Evolutionary conservation across 2,888 invertebrate species (phyloP).

Genomic region (Chrysopilus asiliformis): DNA sequence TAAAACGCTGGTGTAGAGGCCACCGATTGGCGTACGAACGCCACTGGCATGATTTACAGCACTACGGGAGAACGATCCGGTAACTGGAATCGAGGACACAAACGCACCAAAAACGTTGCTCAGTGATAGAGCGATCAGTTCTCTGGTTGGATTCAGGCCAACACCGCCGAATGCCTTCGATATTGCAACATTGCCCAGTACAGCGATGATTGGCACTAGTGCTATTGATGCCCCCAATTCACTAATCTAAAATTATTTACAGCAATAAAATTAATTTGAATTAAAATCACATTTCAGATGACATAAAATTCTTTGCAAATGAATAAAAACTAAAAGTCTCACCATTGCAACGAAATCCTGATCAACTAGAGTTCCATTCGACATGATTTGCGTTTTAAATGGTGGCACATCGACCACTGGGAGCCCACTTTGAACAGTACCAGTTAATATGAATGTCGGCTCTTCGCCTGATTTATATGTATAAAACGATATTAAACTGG

Average conservation of each 20-base stretch:
- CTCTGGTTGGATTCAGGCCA: conserved; percentile 79
- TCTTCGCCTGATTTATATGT: conserved; percentile 40
- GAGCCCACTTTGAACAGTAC: conserved; percentile 52
- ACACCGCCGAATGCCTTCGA: conserved; percentile 85
- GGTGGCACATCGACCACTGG: conserved; percentile 56
- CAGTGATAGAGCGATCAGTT: conserved; percentile 70
- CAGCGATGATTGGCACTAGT: conserved; percentile 77
- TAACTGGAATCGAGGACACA: conserved; percentile 80
- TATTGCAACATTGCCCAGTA: conserved; percentile 88
- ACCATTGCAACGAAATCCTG: conserved; percentile 29
- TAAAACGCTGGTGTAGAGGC: conserved; percentile 66
- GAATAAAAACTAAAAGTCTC: background rate
- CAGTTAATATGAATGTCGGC: conserved; percentile 63
- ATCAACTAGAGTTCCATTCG: conserved; percentile 24
- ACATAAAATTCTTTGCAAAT: conserved; percentile 11
- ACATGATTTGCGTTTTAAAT: conserved; percentile 45
- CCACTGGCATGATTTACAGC: conserved; percentile 95
- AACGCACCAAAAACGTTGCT: conserved; percentile 80
- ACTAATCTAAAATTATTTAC: conserved; percentile 40
- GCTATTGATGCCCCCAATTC: conserved; percentile 75
- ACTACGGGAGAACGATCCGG: conserved; percentile 77
- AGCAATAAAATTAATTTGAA: conserved; percentile 23
- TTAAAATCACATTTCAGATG: conserved; percentile 23
- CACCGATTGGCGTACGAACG: conserved; percentile 78
- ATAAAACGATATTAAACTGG: conserved; percentile 47